A percentile compares a stretch with the other conserved stretches of the same genome.
These are phyloP conservation scores for Drosophila busckii DNA, from an alignment of 1,140 invertebrate species.

Conservation along the genomic window DNA sequence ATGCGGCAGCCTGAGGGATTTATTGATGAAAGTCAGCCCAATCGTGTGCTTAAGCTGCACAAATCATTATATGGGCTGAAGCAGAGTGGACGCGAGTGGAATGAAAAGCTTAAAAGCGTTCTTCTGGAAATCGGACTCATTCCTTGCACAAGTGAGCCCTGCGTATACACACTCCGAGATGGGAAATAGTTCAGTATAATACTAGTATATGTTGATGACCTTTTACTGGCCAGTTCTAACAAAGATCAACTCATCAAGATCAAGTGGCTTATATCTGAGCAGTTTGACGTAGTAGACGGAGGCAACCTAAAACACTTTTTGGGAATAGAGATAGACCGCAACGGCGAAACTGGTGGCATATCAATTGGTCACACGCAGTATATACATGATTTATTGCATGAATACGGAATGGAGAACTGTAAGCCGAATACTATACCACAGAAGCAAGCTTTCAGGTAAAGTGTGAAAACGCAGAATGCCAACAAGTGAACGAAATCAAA, in stretches of 20 bases:
- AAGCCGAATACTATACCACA: slow-evolving; percentile 1
- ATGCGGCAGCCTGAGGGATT: too few relatives aligned
- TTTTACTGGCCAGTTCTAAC: slow-evolving; percentile 5
- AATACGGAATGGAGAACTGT: slow-evolving; percentile 17
- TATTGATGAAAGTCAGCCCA: too few relatives aligned
- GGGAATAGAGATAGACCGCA: slow-evolving; percentile 57
- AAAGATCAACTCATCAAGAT: slow-evolving; percentile 1
- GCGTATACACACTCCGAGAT: slow-evolving; percentile 55
- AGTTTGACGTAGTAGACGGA: slow-evolving; percentile 51
- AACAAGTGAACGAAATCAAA: background rate
- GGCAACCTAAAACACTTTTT: slow-evolving; percentile 38
- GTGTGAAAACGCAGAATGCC: slow-evolving; percentile 1
- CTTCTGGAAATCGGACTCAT: too few relatives aligned
- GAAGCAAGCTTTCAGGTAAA: slow-evolving; percentile 7
- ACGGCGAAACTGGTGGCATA: slow-evolving; percentile 8
- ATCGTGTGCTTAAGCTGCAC: slow-evolving; percentile 21
- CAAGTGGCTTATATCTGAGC: slow-evolving; percentile 6
- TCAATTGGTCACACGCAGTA: slow-evolving; percentile 12
- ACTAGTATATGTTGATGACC: slow-evolving; percentile 9
- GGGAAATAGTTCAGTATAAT: slow-evolving; percentile 2
- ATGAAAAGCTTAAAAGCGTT: slow-evolving; percentile 50
- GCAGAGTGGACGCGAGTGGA: slow-evolving; percentile 47
- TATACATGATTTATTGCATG: slow-evolving; percentile 14
- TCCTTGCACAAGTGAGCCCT: too few relatives aligned
- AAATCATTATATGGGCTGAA: slow-evolving; percentile 38